A percentile compares a stretch with the other conserved stretches of the same genome.
Evolutionary conservation across 1,140 invertebrate species (phyloP).

Genomic region (Pentalonia nigronervosa): DNA sequence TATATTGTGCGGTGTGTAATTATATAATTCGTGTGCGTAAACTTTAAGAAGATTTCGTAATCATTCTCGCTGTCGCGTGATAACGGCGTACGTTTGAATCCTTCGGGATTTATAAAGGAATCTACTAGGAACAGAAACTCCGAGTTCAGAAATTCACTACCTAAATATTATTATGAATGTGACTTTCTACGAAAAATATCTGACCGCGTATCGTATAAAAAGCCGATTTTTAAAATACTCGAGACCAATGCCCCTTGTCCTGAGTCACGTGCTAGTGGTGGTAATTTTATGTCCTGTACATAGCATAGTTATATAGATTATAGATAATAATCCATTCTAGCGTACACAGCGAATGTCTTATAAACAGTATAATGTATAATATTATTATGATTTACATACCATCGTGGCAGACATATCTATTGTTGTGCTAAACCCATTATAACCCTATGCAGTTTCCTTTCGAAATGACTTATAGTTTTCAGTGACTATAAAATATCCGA

Average conservation of each 20-base stretch:
- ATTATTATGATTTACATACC: constrained; percentile 35
- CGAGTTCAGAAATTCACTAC: background rate
- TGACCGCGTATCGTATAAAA: background rate
- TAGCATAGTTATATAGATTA: background rate
- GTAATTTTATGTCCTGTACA: background rate
- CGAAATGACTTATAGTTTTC: constrained; percentile 26
- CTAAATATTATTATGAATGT: background rate
- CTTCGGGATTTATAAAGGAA: background rate
- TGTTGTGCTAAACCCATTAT: background rate
- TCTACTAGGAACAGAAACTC: background rate
- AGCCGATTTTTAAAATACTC: background rate
- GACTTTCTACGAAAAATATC: background rate
- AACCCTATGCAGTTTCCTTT: background rate
- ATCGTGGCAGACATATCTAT: background rate
- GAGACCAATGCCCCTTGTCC: background rate
- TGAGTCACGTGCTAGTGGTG: background rate
- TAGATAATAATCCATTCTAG: background rate
- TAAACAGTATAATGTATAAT: background rate
- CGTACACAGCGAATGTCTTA: background rate
- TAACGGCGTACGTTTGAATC: background rate
- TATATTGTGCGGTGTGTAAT: background rate
- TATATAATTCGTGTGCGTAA: background rate
- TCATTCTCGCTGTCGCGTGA: background rate
- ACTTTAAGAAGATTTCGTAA: background rate
- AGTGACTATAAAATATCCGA: background rate